Base-by-base conservation (phyloP, 2,113 vertebrate genomes). In the Scatophagus argus region DNA sequence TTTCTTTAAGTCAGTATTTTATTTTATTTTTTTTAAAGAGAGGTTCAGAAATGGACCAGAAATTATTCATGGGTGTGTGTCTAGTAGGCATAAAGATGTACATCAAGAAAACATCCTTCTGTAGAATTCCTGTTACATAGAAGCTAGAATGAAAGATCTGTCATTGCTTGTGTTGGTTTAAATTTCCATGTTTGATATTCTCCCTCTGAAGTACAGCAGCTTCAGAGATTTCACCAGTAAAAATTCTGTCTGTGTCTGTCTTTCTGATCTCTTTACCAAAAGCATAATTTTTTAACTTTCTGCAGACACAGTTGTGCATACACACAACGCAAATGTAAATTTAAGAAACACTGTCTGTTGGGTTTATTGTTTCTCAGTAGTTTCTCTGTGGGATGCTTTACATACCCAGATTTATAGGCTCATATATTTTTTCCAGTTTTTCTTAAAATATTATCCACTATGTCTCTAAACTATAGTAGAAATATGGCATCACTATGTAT, bases 101-200 rank as follows among this genome's bases (percentile, higher is more conserved):
- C 41, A 55, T 38, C n/a, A 41, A 52, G 44, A 25, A 72, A 59
- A 62, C 34, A 43, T 59, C 17, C 2, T 10, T 23, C 5, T 49
- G 25, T 9, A 3, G 13, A 55, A 32, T 14, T 39, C 10, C 25
- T 3, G 8, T 12, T 34, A 6, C 52, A 25, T n/a, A 64, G 29
- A 65, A 56, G 23, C 44, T 29, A 51, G 38, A 46, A 72, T 73
- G 39, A 32, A 44, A 47, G 51, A 65, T 61, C 25, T 34, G 62
- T 71, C 13, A 19, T 51, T 64, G 14, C 23, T 27, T 38, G 17
- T 36, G 13, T 16, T 78, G 47, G 63, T 34, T 61, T 51, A 38
- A 64, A 71, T 38, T 68, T 56, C 16, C 49, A 38, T 66, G 23
- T 77, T 44, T 65, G 34, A 81, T 58, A 13, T 55, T 66, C 49